phyloP scores from a whole-genome alignment of 2,113 vertebrate species.

The Setophaga petechia region DNA sequence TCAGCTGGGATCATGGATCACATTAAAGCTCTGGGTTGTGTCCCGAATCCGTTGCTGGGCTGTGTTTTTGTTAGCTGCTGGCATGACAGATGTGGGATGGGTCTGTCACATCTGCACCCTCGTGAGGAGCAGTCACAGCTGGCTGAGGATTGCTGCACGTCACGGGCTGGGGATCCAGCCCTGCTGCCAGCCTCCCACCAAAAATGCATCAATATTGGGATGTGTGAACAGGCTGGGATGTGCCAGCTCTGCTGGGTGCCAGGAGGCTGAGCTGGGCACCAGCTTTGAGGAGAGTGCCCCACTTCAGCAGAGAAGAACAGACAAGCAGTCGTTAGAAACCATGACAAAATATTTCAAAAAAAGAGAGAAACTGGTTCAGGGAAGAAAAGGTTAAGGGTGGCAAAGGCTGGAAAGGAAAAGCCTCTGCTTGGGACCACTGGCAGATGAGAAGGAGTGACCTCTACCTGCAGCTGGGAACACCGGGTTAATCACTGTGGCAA shows the following conservation, averaged over 20 bases:
- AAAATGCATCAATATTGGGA: not conserved
- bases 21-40: not conserved
- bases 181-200: not conserved
- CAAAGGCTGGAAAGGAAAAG: not conserved
- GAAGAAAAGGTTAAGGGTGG: not conserved
- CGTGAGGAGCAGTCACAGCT: not conserved
- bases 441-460: not conserved
- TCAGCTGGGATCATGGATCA: not conserved
- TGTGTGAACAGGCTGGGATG: not conserved
- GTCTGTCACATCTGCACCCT: not conserved
- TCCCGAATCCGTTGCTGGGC: not conserved
- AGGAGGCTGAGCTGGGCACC: not conserved
- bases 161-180: not conserved
- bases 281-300: not conserved
- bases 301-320: not conserved
- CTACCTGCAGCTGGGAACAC: not conserved
- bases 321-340: not conserved
- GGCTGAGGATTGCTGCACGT: not conserved
- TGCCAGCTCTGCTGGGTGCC: not conserved
- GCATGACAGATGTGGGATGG: not conserved
- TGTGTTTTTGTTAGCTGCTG: not conserved
- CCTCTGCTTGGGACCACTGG: not conserved
- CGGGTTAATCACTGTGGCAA: accelerated
- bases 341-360: not conserved
- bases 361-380: not conserved